These are phyloP conservation scores for Zosterops japonicus DNA, from an alignment of 2,113 vertebrate species.

Conservation along the genomic window DNA sequence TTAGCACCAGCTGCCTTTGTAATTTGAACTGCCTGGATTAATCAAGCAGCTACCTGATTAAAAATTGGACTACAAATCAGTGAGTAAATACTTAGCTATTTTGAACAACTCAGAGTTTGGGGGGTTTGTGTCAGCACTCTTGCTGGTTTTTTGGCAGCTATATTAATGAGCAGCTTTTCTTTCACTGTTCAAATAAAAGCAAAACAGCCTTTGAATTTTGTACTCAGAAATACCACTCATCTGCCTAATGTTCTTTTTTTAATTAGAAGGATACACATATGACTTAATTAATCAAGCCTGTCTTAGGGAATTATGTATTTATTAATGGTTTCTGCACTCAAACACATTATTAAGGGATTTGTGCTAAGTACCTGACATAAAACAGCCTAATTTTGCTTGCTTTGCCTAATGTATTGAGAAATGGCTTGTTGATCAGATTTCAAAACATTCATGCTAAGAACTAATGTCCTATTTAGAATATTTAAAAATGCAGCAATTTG, in stretches of 20 bases:
- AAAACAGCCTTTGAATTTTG: conserved; percentile 73
- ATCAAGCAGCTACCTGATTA: conserved; percentile 76
- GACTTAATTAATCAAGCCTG: conserved; percentile 84
- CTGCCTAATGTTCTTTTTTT: conserved; percentile 82
- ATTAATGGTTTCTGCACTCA: conserved; percentile 81
- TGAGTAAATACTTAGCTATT: conserved; percentile 77
- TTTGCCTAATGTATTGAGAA: conserved; percentile 82
- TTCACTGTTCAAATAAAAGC: conserved; percentile 74
- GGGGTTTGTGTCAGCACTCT: conserved; percentile 62
- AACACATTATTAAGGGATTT: conserved; percentile 82
- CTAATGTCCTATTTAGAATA: conserved; percentile 74
- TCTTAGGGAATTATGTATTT: conserved; percentile 80
- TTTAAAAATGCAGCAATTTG: conserved; percentile 63
- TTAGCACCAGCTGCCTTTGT: conserved; percentile 68
- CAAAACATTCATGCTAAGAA: conserved; percentile 74
- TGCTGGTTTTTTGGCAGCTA: conserved; percentile 69
- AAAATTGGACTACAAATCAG: conserved; percentile 73
- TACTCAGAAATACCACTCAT: conserved; percentile 76
- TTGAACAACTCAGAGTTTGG: conserved; percentile 74
- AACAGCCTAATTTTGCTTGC: conserved; percentile 79
- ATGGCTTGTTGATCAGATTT: conserved; percentile 76
- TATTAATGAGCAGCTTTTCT: conserved; percentile 65
- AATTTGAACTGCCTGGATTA: conserved; percentile 75
- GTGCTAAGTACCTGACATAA: conserved; percentile 79
- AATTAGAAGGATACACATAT: conserved; percentile 81